Base-by-base conservation (phyloP, 2,797 vertebrate species). In the Myotis findleyi region DNA sequence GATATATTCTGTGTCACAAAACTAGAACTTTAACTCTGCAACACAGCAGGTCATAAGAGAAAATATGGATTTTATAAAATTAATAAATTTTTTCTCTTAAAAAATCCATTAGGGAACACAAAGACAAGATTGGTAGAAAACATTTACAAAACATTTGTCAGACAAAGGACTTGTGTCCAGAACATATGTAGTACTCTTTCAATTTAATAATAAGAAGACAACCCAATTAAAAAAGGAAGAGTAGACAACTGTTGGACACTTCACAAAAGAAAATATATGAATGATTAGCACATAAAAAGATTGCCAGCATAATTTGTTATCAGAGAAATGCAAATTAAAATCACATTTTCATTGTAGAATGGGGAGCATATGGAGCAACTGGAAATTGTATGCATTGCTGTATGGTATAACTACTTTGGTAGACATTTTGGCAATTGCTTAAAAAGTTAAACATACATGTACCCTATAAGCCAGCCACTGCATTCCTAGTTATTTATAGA, bases 41-140 rank as follows among this genome's bases (percentile, higher is more conserved):
- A 10, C n/a, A 51, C 1, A 75, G 59, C 33, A 91, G 85, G 49
- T 87, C 20, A 36, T 64, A 44, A 44, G 53, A 51, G 55, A 82
- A 87, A 87, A 51, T 64, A 87, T 11, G 41, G 75, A 84, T 68
- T 84, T 66, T 76, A 75, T 76, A 62, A 75, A 91, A 55, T 27
- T 76, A 66, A 68, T 84, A 68, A 68, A 55, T 36, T 5, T 75
- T 66, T 64, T 84, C 47, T 83, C 23, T 76, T 36, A 55, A 33
- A 66, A 79, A 30, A 76, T 27, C 8, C 47, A 84, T 36, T 55
- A 76, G 81, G 30, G 30, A 36, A 57, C 41, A 62, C 51, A 81
- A 85, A 76, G 14, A 36, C 12, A 81, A 69, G 53, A 71, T 25
- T 88, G 7, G 36, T 36, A 62, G 18, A 81, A 66, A 49, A 81